Evolutionary conservation across 2,797 vertebrate species (phyloP).

Genomic region (Pseudotriccus pelzelni): DNA sequence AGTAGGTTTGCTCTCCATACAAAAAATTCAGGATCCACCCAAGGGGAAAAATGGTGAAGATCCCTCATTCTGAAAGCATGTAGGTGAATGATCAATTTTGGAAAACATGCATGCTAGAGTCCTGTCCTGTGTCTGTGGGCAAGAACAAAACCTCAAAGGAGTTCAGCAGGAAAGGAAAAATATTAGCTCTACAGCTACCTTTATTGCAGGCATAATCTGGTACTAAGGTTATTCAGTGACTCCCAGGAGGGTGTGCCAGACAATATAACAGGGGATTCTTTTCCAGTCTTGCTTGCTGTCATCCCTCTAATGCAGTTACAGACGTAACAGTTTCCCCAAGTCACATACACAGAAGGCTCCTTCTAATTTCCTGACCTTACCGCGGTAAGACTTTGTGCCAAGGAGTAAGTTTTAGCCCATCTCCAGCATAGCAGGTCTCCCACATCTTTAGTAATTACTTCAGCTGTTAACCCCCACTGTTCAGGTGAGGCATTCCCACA

Average conservation of each 20-base stretch:
- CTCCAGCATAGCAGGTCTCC: not conserved
- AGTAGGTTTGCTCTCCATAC: not conserved
- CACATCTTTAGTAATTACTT: not conserved
- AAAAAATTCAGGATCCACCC: not conserved
- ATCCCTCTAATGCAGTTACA: not conserved
- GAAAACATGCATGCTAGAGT: not conserved
- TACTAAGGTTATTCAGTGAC: not conserved
- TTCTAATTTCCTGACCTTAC: not conserved
- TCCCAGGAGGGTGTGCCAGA: not conserved
- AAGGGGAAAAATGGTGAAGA: not conserved
- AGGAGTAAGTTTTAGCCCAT: not conserved
- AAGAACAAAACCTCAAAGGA: not conserved
- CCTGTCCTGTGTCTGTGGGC: not conserved
- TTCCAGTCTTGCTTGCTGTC: not conserved
- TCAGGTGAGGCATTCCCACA: not conserved
- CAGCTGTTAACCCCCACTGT: not conserved
- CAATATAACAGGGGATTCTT: not conserved
- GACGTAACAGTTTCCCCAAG: not conserved
- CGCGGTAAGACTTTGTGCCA: not conserved
- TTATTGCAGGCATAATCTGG: not conserved
- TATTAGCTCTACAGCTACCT: not conserved
- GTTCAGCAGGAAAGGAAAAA: not conserved
- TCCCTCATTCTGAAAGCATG: not conserved
- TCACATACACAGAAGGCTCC: not conserved
- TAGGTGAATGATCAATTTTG: not conserved